phyloP scores from a whole-genome alignment of 2,888 invertebrate genomes.

The Anthoptus insignis region DNA sequence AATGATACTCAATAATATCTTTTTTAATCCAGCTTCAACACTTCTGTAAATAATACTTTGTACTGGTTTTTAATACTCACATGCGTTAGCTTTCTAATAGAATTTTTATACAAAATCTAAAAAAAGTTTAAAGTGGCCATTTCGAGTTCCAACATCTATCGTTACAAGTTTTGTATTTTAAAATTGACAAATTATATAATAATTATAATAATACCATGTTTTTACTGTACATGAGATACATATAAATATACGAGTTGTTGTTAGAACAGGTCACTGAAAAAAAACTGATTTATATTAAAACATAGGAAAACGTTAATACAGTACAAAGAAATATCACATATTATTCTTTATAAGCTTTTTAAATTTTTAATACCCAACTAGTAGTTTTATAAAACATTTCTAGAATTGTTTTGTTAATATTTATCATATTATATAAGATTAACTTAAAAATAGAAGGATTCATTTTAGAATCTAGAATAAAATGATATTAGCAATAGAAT shows the following conservation, averaged over 20 bases:
- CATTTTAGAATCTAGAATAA: constrained; percentile 36
- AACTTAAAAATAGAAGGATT: constrained; percentile 34
- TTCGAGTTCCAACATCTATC: neutral
- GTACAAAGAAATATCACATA: constrained; percentile 37
- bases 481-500: neutral
- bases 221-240: neutral
- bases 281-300: constrained; percentile 27
- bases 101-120: constrained; percentile 41
- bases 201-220: neutral
- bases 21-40: constrained; percentile 33
- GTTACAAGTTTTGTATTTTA: neutral
- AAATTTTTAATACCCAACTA: constrained; percentile 45
- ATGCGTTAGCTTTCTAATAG: constrained; percentile 35
- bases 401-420: constrained; percentile 28
- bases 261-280: constrained; percentile 25
- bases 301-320: constrained; percentile 24
- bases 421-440: constrained; percentile 12
- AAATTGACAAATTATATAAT: neutral
- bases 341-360: constrained; percentile 27
- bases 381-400: constrained; percentile 28
- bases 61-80: constrained; percentile 33
- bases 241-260: too few species aligned
- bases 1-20: constrained; percentile 21
- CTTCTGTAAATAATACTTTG: constrained; percentile 38
- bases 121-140: constrained; percentile 23